Percentiles rank a stretch among this genome's conserved stretches.
Conservation (phyloP, 2,113 vertebrate genomes). For the Boleophthalmus pectinirostris region DNA sequence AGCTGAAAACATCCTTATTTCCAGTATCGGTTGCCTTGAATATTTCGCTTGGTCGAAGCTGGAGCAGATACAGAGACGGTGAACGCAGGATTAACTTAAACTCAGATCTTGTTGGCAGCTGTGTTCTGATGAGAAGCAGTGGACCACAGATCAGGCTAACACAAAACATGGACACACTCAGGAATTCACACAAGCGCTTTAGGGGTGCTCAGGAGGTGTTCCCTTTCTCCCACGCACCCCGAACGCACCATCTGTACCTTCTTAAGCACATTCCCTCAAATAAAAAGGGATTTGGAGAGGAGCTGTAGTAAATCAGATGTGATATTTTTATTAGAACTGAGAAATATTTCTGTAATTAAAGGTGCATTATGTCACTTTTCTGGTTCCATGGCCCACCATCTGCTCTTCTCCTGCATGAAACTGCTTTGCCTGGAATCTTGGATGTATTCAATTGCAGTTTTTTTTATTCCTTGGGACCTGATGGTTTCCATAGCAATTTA, state of each 20-base stretch:
- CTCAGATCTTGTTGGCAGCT: slow-evolving; percentile 19
- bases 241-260: slow-evolving; percentile 16
- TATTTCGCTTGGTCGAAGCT: not conserved
- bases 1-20: not conserved
- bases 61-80: not conserved
- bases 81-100: slow-evolving; percentile 21
- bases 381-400: too few relatives aligned
- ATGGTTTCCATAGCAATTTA: too few relatives aligned
- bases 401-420: not conserved
- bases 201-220: not conserved
- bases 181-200: not conserved
- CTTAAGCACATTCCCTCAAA: not conserved
- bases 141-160: not conserved
- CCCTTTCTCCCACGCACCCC: slow-evolving; percentile 15
- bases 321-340: not conserved
- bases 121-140: slow-evolving; percentile 21
- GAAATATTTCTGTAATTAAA: not conserved
- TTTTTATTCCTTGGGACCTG: too few relatives aligned
- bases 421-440: too few relatives aligned
- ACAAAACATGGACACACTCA: slow-evolving; percentile 3
- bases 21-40: not conserved
- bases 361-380: not conserved
- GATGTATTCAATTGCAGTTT: too few relatives aligned
- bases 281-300: not conserved
- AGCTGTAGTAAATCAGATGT: not conserved